Percentiles rank a stretch among this genome's conserved stretches.
Evolutionary conservation across 2,113 vertebrate genomes (phyloP).

Genomic region (Callionymus lyra): DNA sequence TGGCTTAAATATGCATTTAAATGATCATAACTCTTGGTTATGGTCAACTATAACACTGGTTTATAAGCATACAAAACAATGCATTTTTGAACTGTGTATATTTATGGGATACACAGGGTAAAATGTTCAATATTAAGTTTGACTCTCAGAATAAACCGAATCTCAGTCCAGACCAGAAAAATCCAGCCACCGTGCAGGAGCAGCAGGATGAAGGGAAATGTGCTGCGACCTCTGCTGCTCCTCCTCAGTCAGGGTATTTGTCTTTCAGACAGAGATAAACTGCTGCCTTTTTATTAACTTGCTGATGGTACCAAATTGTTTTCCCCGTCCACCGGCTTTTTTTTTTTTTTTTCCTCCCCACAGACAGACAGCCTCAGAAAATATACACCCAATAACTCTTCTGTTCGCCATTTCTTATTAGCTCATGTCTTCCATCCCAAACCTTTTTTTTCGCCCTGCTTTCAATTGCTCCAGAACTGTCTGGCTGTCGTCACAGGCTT

Average conservation of each 20-base stretch:
- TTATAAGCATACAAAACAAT: too few relatives aligned
- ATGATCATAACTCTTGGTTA: too few relatives aligned
- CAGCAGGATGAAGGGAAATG: conserved; percentile 30
- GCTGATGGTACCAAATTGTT: conserved; percentile 62
- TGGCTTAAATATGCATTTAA: too few relatives aligned
- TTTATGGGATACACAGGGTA: too few relatives aligned
- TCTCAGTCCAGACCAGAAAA: conserved; percentile 8
- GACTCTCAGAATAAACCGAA: neutral
- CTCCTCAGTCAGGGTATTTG: conserved; percentile 55
- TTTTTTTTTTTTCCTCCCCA: conserved; percentile 9
- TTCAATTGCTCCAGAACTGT: conserved; percentile 21
- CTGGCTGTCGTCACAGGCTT: conserved; percentile 33
- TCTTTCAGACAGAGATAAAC: conserved; percentile 70
- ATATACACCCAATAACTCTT: conserved; percentile 41
- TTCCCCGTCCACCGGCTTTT: conserved; percentile 43
- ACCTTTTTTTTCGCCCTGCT: too few relatives aligned
- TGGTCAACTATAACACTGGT: too few relatives aligned
- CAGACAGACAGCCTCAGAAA: conserved; percentile 42
- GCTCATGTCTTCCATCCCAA: conserved; percentile 17
- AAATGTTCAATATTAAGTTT: neutral
- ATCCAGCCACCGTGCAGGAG: conserved; percentile 30
- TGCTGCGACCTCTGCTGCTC: conserved; percentile 31
- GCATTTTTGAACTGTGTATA: too few relatives aligned
- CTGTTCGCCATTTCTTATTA: conserved; percentile 23
- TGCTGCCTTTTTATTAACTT: conserved; percentile 63